Base-by-base conservation (phyloP, 2,888 invertebrate species). In the Pyralis farinalis region DNA sequence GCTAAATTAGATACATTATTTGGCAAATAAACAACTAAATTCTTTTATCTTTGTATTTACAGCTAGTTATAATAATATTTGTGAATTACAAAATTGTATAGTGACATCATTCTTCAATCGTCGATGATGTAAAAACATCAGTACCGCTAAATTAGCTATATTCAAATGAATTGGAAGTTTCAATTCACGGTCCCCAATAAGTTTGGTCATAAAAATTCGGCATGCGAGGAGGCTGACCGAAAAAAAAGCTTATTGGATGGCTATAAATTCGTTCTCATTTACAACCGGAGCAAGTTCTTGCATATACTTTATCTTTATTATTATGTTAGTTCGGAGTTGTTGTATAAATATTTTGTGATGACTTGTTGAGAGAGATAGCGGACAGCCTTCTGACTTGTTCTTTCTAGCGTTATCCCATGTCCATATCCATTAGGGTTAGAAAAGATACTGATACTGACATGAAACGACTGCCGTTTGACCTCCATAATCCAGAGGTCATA, bases 131-230 rank as follows among this genome's bases (percentile, higher is more conserved):
- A 67, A 66, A 71, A 71, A 55, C 52, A 37, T 21, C 53, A 44
- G 53, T 55, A 52, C 57, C 58, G 68, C 65, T 72, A 75, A 77
- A 78, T 77, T 77, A 77, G 68, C 63, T 61, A 62, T 71, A 71
- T 77, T 76, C 75, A 73, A 73, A 71, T 62, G 63, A 64, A 57
- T 54, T 43, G 53, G 65, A 70, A 58, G 58, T 71, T 70, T 65
- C 69, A 66, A 67, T 69, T 65, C 54, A 48, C 46, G 62, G 59
- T 66, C 52, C 55, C 47, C 51, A 51, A 52, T 53, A 60, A 61
- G 55, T 58, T 57, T 43, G 46, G 40, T 52, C 53, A 53, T 58
- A 56, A 58, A 56, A 53, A 50, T 49, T 46, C 44, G 43, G 42
- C 50, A 49, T 47, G 51, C 52, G 56, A 55, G 11, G 22, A 51